A percentile compares a stretch with the other conserved stretches of the same genome.
Evolutionary conservation across 1,140 invertebrate genomes (phyloP).

Genomic region (Samia ricini): DNA sequence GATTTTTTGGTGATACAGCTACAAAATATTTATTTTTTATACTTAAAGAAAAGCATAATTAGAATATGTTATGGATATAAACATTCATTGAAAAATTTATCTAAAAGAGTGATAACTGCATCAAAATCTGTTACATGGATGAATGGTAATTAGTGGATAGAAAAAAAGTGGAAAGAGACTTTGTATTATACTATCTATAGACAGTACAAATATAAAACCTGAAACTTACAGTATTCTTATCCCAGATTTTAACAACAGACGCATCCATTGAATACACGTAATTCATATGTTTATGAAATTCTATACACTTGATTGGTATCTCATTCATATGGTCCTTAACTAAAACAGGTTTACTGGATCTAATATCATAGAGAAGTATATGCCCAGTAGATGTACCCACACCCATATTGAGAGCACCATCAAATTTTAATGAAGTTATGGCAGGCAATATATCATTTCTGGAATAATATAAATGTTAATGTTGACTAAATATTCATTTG

Average conservation of each 20-base stretch:
- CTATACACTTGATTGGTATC: slow-evolving; percentile 93
- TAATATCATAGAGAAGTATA: slow-evolving; percentile 95
- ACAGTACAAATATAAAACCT: not conserved
- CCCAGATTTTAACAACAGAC: slow-evolving; percentile 96
- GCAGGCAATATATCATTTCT: slow-evolving; percentile 84
- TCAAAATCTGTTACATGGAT: too few species aligned
- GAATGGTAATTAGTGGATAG: too few species aligned
- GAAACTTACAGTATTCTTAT: slow-evolving; percentile 88
- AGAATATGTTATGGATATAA: too few species aligned
- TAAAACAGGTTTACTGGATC: slow-evolving; percentile 91
- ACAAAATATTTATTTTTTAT: too few species aligned
- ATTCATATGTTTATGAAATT: slow-evolving; percentile 90
- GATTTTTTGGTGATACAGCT: too few species aligned
- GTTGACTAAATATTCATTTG: not conserved
- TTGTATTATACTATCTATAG: too few species aligned
- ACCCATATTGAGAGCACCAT: slow-evolving; percentile 90
- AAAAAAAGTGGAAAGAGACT: too few species aligned
- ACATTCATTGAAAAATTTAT: too few species aligned
- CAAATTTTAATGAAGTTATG: slow-evolving; percentile 88
- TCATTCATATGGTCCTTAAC: slow-evolving; percentile 98
- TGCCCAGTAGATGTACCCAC: slow-evolving; percentile 97
- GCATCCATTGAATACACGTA: slow-evolving; percentile 95
- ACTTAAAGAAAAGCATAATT: too few species aligned
- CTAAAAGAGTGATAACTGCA: too few species aligned
- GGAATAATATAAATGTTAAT: slow-evolving; percentile 34